These are phyloP conservation scores for Dipodomys stephensi DNA, from an alignment of 2,113 vertebrate species.

Conservation along the genomic window DNA sequence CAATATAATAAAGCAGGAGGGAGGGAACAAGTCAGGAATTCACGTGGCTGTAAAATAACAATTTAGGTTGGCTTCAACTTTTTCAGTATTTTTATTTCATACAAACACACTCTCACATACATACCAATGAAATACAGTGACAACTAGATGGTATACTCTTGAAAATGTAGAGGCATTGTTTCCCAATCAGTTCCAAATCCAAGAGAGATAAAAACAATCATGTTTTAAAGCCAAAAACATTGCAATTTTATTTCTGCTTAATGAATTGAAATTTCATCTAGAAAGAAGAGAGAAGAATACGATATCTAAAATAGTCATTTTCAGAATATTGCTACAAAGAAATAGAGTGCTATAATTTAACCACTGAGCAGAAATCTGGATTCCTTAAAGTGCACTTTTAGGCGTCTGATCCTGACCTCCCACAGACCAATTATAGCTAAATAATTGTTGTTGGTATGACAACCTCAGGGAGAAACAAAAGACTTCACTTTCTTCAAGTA, in stretches of 20 bases:
- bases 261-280: constrained; percentile 76
- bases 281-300: constrained; percentile 80
- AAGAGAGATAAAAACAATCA: constrained; percentile 50
- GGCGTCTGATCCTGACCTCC: constrained; percentile 86
- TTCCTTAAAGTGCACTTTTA: constrained; percentile 84
- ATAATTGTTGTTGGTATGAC: constrained; percentile 77
- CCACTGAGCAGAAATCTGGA: constrained; percentile 88
- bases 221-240: constrained; percentile 61
- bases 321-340: constrained; percentile 83
- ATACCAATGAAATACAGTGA: not conserved
- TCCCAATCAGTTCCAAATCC: constrained; percentile 34
- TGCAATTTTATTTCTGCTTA: constrained; percentile 83
- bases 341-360: constrained; percentile 86
- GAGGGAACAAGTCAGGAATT: not conserved
- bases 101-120: not conserved
- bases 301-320: constrained; percentile 84
- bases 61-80: not conserved
- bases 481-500: constrained; percentile 71
- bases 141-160: constrained; percentile 10
- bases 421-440: constrained; percentile 74
- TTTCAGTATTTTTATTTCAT: constrained; percentile 46
- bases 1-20: not conserved
- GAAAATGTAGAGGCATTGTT: constrained; percentile 51
- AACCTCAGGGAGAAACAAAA: constrained; percentile 73
- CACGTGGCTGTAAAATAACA: not conserved